Evolutionary conservation across 35 echinoderm and acorn worm species (phyloP).

Genomic region (Eucidaris tribuloides): DNA sequence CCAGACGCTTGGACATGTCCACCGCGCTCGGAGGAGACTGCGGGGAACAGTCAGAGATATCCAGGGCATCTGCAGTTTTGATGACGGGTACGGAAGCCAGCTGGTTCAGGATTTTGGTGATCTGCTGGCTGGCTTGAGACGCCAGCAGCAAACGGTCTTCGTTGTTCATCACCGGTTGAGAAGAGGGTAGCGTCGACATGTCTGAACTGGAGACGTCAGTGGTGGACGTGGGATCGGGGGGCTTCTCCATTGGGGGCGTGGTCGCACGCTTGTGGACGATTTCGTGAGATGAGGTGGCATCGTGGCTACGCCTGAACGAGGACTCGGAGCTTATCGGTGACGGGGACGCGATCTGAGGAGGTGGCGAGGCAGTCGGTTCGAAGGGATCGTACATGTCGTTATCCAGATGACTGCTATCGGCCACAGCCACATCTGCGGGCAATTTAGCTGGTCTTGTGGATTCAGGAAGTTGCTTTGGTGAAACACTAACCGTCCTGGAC

Average conservation of each 20-base stretch:
- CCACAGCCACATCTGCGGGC: constrained; percentile 32
- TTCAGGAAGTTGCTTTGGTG: neutral
- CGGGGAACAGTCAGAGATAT: neutral
- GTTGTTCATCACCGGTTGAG: neutral
- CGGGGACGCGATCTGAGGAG: constrained; percentile 21
- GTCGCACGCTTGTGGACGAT: neutral
- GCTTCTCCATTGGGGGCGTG: neutral
- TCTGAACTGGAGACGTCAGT: constrained; percentile 28
- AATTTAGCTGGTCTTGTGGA: neutral
- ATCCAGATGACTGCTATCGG: constrained; percentile 19
- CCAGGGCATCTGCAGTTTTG: neutral
- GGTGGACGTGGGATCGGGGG: constrained; percentile 25
- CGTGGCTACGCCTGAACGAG: neutral
- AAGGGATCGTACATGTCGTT: constrained; percentile 80
- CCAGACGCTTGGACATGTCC: neutral
- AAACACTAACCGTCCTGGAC: constrained; percentile 4
- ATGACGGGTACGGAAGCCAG: constrained; percentile 14
- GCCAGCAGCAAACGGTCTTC: constrained; percentile 24
- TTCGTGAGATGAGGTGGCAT: neutral
- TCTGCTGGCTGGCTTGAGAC: constrained; percentile 17
- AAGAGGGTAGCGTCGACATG: neutral
- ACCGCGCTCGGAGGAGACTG: neutral
- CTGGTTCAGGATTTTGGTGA: constrained; percentile 44
- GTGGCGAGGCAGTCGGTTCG: constrained; percentile 82
- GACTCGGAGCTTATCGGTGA: constrained; percentile 6